Evolutionary conservation across 2,888 invertebrate genomes (phyloP).

Genomic region (Crocallis elinguaria): DNA sequence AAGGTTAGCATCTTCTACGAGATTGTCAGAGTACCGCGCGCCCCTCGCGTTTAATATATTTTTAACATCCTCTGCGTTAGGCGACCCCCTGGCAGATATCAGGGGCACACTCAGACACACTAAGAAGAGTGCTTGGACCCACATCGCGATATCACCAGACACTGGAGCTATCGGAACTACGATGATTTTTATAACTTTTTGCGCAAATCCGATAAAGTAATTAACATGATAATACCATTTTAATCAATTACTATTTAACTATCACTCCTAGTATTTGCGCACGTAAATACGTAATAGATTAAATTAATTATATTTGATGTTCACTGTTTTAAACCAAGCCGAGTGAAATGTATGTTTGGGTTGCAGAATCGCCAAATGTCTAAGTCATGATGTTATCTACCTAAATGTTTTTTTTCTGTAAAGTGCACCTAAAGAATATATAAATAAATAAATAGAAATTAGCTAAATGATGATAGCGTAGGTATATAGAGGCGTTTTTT

Average conservation of each 20-base stretch:
- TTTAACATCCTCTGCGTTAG: constrained; percentile 52
- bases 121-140: constrained; percentile 30
- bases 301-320: no score
- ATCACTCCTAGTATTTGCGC: neutral
- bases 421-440: no score
- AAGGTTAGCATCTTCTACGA: constrained; percentile 67
- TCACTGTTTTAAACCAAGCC: no score
- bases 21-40: constrained; percentile 56
- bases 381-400: no score
- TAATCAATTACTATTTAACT: constrained; percentile 5
- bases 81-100: constrained; percentile 44
- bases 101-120: constrained; percentile 37
- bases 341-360: no score
- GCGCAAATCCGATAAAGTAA: constrained; percentile 40
- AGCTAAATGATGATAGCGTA: no score
- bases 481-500: no score
- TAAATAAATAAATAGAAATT: no score
- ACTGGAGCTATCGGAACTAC: neutral
- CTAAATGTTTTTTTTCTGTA: no score
- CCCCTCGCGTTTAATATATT: constrained; percentile 42
- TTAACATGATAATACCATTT: constrained; percentile 31
- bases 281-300: neutral
- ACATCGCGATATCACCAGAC: constrained; percentile 37
- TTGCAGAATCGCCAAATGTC: no score
- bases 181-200: constrained; percentile 45